Percentiles rank a stretch among this genome's conserved stretches.
Conservation (phyloP, 2,113 vertebrate genomes). For the Indicator indicator region DNA sequence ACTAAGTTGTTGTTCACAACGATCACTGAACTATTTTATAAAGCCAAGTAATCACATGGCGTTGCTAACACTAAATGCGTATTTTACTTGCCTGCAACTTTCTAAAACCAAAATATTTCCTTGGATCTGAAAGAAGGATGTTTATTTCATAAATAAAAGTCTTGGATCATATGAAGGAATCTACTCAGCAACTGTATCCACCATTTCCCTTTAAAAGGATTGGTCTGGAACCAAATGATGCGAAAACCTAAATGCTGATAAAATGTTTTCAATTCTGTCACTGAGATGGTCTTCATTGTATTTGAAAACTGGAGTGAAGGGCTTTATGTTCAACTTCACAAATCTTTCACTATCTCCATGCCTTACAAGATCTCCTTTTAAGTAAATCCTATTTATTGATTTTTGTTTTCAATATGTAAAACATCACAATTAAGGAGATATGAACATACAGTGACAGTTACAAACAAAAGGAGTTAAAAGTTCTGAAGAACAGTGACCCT, state of each 20-base stretch:
- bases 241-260: neutral
- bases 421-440: slow-evolving; percentile 4
- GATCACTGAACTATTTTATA: neutral
- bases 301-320: neutral
- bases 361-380: neutral
- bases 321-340: neutral
- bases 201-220: neutral
- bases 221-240: neutral
- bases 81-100: neutral
- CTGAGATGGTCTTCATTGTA: neutral
- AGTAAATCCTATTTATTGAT: slow-evolving; percentile 26
- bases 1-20: neutral
- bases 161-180: neutral
- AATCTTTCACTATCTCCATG: neutral
- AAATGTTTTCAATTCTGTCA: neutral
- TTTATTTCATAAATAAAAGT: neutral
- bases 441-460: neutral
- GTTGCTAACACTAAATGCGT: neutral
- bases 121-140: neutral
- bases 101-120: neutral
- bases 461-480: slow-evolving; percentile 53
- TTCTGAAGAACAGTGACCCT: slow-evolving; percentile 42
- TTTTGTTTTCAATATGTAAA: slow-evolving; percentile 48
- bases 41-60: neutral
- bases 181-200: neutral